phyloP scores from a whole-genome alignment of 2,113 vertebrate species.

The Takifugu flavidus region DNA sequence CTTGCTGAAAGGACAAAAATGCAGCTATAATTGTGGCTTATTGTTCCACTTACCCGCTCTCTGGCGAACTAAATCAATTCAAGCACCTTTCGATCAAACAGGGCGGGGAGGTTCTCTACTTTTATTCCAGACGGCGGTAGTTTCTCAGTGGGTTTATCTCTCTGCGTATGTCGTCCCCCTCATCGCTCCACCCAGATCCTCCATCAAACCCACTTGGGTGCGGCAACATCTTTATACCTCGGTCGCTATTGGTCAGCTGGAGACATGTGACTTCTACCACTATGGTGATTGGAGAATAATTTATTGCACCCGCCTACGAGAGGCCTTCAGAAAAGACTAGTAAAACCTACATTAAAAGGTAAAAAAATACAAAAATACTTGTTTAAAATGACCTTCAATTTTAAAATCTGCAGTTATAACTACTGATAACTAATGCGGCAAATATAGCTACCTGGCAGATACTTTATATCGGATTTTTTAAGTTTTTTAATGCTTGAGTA shows the following conservation, averaged over 20 bases:
- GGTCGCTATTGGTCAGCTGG: slow-evolving; percentile 13
- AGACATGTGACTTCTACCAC: background rate
- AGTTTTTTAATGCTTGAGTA: too few species aligned
- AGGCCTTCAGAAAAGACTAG: background rate
- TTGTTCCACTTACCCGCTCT: slow-evolving; percentile 54
- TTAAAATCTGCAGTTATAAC: too few species aligned
- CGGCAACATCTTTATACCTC: slow-evolving; percentile 41
- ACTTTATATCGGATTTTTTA: too few species aligned
- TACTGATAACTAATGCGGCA: too few species aligned
- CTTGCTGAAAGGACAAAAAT: background rate
- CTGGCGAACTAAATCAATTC: slow-evolving; percentile 20
- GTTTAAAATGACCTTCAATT: too few species aligned
- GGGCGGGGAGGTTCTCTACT: slow-evolving; percentile 22
- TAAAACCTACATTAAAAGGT: too few species aligned
- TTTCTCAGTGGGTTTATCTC: slow-evolving; percentile 51
- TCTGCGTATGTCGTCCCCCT: slow-evolving; percentile 14
- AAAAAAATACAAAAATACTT: too few species aligned
- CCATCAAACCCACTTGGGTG: slow-evolving; percentile 58
- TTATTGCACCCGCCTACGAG: background rate
- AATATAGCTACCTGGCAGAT: too few species aligned
- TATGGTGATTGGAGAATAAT: background rate
- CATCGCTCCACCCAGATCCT: slow-evolving; percentile 48
- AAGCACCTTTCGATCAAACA: slow-evolving; percentile 15
- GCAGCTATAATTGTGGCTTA: background rate
- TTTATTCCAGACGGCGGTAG: slow-evolving; percentile 27